A percentile compares a stretch with the other conserved stretches of the same genome.
These are phyloP conservation scores for Stenodema calcarata DNA, from an alignment of 2,888 invertebrate species.

Conservation along the genomic window DNA sequence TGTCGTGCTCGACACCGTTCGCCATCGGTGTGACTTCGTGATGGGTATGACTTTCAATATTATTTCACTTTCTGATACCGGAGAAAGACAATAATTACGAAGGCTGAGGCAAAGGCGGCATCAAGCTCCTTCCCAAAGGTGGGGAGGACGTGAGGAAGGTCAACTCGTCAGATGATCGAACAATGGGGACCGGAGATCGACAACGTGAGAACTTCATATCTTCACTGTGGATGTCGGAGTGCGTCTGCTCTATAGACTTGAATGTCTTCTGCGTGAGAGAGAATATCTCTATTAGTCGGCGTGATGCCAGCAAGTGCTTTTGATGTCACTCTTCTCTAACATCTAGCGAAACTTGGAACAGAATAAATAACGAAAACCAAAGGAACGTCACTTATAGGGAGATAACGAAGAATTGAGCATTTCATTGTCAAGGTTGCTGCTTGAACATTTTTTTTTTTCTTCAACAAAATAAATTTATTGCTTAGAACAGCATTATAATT, in stretches of 20 bases:
- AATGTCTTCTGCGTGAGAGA: neutral
- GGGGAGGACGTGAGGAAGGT: neutral
- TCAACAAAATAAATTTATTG: too few relatives aligned
- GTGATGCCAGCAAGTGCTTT: neutral
- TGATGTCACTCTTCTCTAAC: too few relatives aligned
- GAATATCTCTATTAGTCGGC: neutral
- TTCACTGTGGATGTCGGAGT: neutral
- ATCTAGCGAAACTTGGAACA: too few relatives aligned
- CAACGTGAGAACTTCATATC: constrained; percentile 16
- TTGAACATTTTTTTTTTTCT: too few relatives aligned
- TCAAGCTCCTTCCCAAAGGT: neutral
- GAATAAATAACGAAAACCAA: too few relatives aligned
- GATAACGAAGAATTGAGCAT: too few relatives aligned
- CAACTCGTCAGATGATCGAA: constrained; percentile 33
- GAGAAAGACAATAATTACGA: neutral
- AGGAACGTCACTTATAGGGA: too few relatives aligned
- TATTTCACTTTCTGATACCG: neutral
- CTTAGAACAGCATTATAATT: too few relatives aligned
- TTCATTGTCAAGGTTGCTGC: too few relatives aligned
- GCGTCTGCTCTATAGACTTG: neutral
- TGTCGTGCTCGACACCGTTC: neutral
- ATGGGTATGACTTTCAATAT: neutral
- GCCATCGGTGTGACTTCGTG: neutral
- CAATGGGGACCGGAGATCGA: constrained; percentile 18
- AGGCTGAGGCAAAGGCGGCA: neutral